Evolutionary conservation across 2,113 vertebrate genomes (phyloP).

Genomic region (Brachyistius frenatus): DNA sequence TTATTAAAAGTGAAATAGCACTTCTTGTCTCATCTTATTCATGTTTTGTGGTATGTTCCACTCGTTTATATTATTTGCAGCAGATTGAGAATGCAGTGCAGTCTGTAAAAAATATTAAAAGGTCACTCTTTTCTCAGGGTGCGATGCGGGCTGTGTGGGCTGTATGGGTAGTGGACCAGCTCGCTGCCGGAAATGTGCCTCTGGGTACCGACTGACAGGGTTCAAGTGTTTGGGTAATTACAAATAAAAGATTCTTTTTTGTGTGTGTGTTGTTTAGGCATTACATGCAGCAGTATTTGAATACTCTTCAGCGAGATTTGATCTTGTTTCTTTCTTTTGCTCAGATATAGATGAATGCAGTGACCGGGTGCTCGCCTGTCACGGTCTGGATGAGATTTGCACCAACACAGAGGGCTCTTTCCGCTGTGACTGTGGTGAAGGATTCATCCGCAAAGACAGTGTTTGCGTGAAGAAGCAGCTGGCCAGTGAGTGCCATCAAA

Average conservation of each 20-base stretch:
- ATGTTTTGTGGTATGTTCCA: too few relatives aligned
- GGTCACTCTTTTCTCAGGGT: constrained; percentile 81
- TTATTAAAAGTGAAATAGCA: too few relatives aligned
- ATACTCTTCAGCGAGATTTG: neutral
- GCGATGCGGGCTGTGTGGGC: constrained; percentile 90
- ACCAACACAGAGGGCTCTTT: constrained; percentile 91
- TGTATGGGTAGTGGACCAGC: constrained; percentile 93
- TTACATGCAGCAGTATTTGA: neutral
- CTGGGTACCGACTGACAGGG: constrained; percentile 90
- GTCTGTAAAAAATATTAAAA: neutral
- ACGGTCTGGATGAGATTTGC: constrained; percentile 87
- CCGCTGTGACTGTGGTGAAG: constrained; percentile 87
- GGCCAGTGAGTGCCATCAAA: constrained; percentile 75
- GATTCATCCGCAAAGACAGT: constrained; percentile 79
- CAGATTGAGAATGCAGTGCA: neutral
- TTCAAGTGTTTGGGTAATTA: constrained; percentile 92
- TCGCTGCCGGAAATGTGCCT: constrained; percentile 93
- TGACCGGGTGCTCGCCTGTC: constrained; percentile 84
- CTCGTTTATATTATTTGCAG: too few relatives aligned
- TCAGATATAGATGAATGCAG: constrained; percentile 93
- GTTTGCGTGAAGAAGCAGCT: constrained; percentile 87
- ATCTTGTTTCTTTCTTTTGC: neutral
- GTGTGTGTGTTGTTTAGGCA: too few relatives aligned
- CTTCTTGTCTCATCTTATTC: too few relatives aligned
- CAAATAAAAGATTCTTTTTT: neutral